Evolutionary conservation across 2,888 invertebrate genomes (phyloP).

Genomic region (Onchidella celtica): DNA sequence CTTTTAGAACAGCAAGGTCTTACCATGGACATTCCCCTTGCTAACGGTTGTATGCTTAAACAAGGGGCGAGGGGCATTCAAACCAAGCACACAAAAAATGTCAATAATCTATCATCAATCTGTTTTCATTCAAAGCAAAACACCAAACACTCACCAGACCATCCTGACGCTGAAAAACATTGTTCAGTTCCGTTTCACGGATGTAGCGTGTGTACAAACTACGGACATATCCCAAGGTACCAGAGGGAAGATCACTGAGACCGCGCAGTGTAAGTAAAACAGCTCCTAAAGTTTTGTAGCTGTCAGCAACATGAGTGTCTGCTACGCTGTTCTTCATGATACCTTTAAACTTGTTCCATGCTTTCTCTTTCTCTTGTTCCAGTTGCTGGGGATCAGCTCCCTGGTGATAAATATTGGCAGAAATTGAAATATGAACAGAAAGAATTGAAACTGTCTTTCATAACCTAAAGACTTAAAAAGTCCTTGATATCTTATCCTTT

Average conservation of each 20-base stretch:
- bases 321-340: neutral
- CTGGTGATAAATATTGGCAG: too few relatives aligned
- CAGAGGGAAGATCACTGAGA: neutral
- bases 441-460: too few relatives aligned
- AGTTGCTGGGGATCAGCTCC: neutral
- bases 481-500: too few relatives aligned
- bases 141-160: slow-evolving; percentile 19
- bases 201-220: slow-evolving; percentile 18
- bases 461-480: too few relatives aligned
- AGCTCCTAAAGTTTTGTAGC: slow-evolving; percentile 10
- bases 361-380: slow-evolving; percentile 4
- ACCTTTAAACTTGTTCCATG: slow-evolving; percentile 6
- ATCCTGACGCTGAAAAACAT: neutral
- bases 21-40: too few relatives aligned
- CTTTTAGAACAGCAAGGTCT: too few relatives aligned
- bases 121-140: too few relatives aligned
- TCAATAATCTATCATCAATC: too few relatives aligned
- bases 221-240: neutral
- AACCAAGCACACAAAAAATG: too few relatives aligned
- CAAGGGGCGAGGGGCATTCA: too few relatives aligned
- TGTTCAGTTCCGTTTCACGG: slow-evolving; percentile 3
- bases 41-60: too few relatives aligned
- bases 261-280: slow-evolving; percentile 17
- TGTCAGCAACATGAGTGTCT: slow-evolving; percentile 4
- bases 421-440: too few relatives aligned